Evolutionary conservation across 2,113 vertebrate species (phyloP).

Genomic region (Plecturocebus donacophilus): DNA sequence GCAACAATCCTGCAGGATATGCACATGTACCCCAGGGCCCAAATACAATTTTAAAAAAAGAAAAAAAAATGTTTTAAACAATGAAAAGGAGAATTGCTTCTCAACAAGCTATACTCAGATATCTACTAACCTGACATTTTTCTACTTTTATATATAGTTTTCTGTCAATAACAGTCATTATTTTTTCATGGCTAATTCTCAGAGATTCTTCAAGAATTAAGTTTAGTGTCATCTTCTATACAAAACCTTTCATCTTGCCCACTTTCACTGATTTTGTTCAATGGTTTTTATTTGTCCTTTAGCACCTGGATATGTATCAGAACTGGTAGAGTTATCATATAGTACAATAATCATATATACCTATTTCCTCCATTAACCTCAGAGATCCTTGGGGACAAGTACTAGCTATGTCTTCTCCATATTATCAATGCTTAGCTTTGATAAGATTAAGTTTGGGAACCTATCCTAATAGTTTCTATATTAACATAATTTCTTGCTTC

Average conservation of each 20-base stretch:
- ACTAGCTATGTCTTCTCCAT: background rate
- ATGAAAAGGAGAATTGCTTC: background rate
- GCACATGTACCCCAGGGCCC: too few relatives aligned
- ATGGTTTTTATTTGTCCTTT: background rate
- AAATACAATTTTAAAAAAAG: background rate
- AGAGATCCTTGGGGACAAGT: background rate
- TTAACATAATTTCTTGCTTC: background rate
- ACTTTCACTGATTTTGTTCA: background rate
- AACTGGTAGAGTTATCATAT: background rate
- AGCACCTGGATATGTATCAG: background rate
- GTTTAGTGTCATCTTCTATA: background rate
- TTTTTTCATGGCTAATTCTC: background rate
- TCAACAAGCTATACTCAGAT: background rate
- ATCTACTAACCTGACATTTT: background rate
- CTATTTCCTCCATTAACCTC: background rate
- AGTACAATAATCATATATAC: too few relatives aligned
- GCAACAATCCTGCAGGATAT: too few relatives aligned
- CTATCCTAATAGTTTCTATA: background rate
- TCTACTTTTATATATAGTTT: background rate
- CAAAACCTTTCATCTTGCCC: background rate
- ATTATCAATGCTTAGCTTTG: background rate
- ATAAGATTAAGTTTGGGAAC: background rate
- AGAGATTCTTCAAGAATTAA: background rate
- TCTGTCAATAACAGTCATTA: background rate
- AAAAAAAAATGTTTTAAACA: background rate